Evolutionary conservation across 1,140 invertebrate genomes (phyloP).

Genomic region (Drosophila teissieri): DNA sequence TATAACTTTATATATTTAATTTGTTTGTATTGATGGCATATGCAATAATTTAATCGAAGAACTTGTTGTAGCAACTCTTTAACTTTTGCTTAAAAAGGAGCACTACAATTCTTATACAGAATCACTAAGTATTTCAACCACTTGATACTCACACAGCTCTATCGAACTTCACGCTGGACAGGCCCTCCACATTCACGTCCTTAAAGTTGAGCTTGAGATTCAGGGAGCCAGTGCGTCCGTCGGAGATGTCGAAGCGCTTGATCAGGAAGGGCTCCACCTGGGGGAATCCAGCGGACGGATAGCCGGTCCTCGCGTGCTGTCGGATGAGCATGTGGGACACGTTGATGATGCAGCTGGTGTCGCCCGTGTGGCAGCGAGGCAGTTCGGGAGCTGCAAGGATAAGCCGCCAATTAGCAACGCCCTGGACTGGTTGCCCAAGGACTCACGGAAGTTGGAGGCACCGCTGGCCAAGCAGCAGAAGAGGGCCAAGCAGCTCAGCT

Average conservation of each 20-base stretch:
- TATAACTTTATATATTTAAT: too few species aligned
- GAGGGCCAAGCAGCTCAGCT: constrained; percentile 39
- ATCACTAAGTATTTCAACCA: background rate
- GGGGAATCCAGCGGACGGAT: constrained; percentile 68
- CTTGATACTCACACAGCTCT: constrained; percentile 72
- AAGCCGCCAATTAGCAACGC: background rate
- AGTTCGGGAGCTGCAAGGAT: constrained; percentile 68
- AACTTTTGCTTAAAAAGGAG: background rate
- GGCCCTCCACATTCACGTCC: constrained; percentile 75
- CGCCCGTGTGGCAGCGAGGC: constrained; percentile 64
- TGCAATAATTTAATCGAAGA: too few species aligned
- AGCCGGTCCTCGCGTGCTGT: constrained; percentile 67
- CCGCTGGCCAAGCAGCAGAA: constrained; percentile 36
- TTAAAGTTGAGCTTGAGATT: constrained; percentile 76
- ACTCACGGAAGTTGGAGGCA: constrained; percentile 74
- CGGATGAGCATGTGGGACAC: constrained; percentile 61
- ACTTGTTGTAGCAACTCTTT: background rate
- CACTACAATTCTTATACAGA: too few species aligned
- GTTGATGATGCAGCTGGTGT: constrained; percentile 72
- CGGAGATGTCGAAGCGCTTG: constrained; percentile 75
- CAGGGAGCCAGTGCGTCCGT: constrained; percentile 71
- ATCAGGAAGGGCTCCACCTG: constrained; percentile 74
- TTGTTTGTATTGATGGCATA: too few species aligned
- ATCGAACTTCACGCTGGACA: constrained; percentile 81
- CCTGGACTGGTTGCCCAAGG: background rate